phyloP scores from a whole-genome alignment of 2,888 invertebrate species.

The Oscheius sp. region DNA sequence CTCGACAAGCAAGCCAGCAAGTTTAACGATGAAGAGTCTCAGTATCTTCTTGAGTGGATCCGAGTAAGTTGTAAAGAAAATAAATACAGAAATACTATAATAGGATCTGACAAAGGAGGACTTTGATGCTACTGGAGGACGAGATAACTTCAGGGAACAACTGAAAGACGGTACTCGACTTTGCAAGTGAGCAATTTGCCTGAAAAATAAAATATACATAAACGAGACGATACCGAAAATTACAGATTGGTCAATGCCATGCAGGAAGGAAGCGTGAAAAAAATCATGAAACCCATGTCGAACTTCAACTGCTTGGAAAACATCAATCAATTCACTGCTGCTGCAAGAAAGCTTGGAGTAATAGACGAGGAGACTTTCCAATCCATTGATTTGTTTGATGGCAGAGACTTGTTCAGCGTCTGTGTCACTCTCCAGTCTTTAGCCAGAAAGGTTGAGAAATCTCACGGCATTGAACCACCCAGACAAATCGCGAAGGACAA shows the following conservation, averaged over 20 bases:
- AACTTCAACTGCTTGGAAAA: conserved; percentile 99
- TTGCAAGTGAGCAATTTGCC: conserved; percentile 81
- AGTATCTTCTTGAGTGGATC: conserved; percentile 92
- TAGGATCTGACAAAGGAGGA: conserved; percentile 76
- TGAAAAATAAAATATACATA: not conserved
- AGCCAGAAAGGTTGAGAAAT: conserved; percentile 62
- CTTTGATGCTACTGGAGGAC: conserved; percentile 82
- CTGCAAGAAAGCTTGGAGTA: conserved; percentile 86
- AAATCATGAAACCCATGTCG: conserved; percentile 88
- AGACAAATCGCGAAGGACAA: conserved; percentile 63
- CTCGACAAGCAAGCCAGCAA: conserved; percentile 88
- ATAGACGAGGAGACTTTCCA: conserved; percentile 88
- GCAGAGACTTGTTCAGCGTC: conserved; percentile 92
- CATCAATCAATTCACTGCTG: conserved; percentile 90
- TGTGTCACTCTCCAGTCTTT: conserved; percentile 63
- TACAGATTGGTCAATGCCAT: conserved; percentile 84
- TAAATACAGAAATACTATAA: too few species aligned
- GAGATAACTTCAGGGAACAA: conserved; percentile 88
- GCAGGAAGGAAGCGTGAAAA: conserved; percentile 86
- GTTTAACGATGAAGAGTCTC: conserved; percentile 92
- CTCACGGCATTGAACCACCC: conserved; percentile 56
- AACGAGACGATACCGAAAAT: not conserved
- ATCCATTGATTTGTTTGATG: conserved; percentile 95
- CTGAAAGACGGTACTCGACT: conserved; percentile 89
- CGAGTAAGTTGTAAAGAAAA: too few species aligned